phyloP scores from a whole-genome alignment of 2,113 vertebrate genomes.

The Rhynchomys soricoides region DNA sequence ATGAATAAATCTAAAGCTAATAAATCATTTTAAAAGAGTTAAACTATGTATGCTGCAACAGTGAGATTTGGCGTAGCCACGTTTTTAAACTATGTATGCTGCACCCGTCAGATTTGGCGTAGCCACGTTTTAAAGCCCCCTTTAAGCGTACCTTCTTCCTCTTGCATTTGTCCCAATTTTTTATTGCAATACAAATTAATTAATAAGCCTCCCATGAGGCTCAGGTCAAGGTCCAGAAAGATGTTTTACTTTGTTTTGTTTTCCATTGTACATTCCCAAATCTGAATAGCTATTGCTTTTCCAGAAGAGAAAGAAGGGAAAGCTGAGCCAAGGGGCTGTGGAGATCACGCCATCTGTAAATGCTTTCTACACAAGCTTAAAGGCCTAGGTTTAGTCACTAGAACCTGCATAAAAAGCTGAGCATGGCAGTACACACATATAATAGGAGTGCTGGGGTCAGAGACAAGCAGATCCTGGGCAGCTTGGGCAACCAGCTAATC shows the following conservation, averaged over 20 bases:
- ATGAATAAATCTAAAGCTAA: not conserved
- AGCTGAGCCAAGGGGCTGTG: not conserved
- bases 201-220: not conserved
- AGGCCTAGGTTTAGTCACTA: not conserved
- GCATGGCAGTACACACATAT: no score
- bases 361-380: not conserved
- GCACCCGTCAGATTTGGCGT: not conserved
- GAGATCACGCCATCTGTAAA: no score
- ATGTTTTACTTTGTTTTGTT: not conserved
- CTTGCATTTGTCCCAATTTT: not conserved
- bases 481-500: no score
- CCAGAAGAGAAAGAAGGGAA: not conserved
- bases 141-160: slow-evolving; percentile 18
- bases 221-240: not conserved
- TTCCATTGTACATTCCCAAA: not conserved
- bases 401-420: no score
- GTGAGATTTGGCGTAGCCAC: not conserved
- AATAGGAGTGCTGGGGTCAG: not conserved
- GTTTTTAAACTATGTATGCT: not conserved
- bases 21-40: not conserved
- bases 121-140: not conserved
- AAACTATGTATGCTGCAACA: not conserved
- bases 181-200: not conserved
- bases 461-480: not conserved
- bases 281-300: not conserved